These are phyloP conservation scores for Genyomyrus donnyi DNA, from an alignment of 2,113 vertebrate genomes.

Conservation along the genomic window DNA sequence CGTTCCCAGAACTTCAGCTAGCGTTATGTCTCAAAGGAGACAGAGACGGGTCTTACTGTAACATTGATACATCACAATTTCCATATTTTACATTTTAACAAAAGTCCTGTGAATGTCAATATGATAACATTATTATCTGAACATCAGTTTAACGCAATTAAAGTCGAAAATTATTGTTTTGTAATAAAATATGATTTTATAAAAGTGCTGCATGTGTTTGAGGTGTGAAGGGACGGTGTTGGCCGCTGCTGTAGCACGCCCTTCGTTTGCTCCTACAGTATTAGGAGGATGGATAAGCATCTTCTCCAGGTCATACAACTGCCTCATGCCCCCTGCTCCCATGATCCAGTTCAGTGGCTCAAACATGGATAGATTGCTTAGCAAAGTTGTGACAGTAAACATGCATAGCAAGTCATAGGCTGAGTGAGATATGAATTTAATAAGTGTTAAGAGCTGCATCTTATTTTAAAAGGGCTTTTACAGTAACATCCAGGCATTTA, in stretches of 20 bases:
- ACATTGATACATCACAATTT: not conserved
- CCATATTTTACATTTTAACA: not conserved
- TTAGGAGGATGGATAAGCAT: not conserved
- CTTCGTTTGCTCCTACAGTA: not conserved
- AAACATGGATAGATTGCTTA: not conserved
- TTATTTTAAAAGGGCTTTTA: not conserved
- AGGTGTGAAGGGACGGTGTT: not conserved
- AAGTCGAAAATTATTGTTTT: not conserved
- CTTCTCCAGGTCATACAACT: not conserved
- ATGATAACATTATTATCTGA: not conserved
- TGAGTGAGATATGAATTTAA: not conserved
- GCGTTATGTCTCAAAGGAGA: not conserved
- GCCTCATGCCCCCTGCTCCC: not conserved
- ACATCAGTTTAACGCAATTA: not conserved
- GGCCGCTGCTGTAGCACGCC: not conserved
- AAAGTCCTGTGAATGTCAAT: not conserved
- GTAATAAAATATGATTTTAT: not conserved
- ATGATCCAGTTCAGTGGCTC: not conserved
- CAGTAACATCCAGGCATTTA: not conserved
- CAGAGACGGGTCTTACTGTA: not conserved
- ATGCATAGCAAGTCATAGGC: not conserved
- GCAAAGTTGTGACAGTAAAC: not conserved
- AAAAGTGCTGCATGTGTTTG: not conserved
- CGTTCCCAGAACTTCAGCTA: not conserved
- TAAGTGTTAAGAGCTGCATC: not conserved